Percentiles rank a stretch among this genome's conserved stretches.
phyloP scores from a whole-genome alignment of 2,797 vertebrate genomes.

The Peromyscus nudipes region DNA sequence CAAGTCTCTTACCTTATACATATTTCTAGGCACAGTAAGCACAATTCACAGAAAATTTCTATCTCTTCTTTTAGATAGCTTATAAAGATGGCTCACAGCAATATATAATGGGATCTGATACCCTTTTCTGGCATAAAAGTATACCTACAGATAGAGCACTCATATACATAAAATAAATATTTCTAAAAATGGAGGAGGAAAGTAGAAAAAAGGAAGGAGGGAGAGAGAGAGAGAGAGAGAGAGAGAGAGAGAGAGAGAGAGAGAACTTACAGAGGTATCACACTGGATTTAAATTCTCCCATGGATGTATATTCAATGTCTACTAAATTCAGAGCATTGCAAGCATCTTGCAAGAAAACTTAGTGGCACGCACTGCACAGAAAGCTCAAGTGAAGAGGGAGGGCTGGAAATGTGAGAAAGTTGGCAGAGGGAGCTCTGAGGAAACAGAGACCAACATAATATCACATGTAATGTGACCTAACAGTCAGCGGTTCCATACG shows the following conservation, averaged over 20 bases:
- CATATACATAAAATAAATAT: neutral
- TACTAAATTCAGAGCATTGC: neutral
- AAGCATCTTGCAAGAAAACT: neutral
- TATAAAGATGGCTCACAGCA: neutral
- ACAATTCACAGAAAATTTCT: neutral
- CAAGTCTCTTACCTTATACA: neutral
- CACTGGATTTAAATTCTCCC: slow-evolving; percentile 6
- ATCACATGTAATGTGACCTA: neutral
- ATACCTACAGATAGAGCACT: neutral
- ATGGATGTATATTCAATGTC: neutral
- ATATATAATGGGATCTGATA: neutral
- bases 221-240: too few relatives aligned
- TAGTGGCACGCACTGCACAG: neutral
- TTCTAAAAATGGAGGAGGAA: neutral
- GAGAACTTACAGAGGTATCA: slow-evolving; percentile 20
- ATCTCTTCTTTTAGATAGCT: neutral
- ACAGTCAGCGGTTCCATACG: neutral
- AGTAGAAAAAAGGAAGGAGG: neutral
- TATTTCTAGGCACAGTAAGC: neutral
- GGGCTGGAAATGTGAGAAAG: neutral
- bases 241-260: too few relatives aligned
- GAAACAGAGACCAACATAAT: neutral
- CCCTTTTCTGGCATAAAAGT: neutral
- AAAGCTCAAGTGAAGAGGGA: neutral
- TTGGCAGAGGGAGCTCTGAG: neutral